Base-by-base conservation (phyloP, 2,888 invertebrate genomes). In the Campopleginae sp. region DNA sequence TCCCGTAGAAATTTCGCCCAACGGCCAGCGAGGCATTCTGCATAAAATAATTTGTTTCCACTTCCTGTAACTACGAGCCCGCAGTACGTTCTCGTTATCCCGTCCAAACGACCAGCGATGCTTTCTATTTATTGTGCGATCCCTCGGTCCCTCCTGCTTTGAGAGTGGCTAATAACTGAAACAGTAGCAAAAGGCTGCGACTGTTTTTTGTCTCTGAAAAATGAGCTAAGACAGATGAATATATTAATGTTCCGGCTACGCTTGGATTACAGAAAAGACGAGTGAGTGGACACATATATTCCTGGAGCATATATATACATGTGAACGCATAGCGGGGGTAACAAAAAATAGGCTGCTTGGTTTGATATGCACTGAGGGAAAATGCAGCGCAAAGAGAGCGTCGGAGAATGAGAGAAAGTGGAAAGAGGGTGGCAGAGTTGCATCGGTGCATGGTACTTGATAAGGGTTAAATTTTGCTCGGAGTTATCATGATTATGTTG, bases 21-120 rank as follows among this genome's bases (percentile, higher is more conserved):
- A 89, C 90, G 91, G 89, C 88, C 89, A 88, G 88, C 89, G 89
- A 88, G 87, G 88, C 88, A 90, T 90, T 89, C 89, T 90, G 90
- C 91, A 92, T 90, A 89, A 92, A 92, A 91, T 92, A 92, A 92
- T 92, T 92, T 91, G 89, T 91, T 92, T 92, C 88, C 90, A 91
- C 89, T 89, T 91, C 90, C 90, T 76, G 88, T 89, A 88, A 90
- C 89, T 61, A 88, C 88, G 74, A 54, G 74, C 44, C 61, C 70
- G 63, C 48, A 54, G 33, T 58, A 58, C 68, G 54, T 46, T 58
- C 23, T 58, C 68, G 85, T 88, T 88, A 84, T 87, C 83, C 85
- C 78, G 78, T 82, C 42, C 78, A 58, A n/a, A 51, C 48, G 31
- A 63, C 71, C 46, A 44, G 27, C 33, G 54, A 58, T 68, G 63